Evolutionary conservation across 2,113 vertebrate genomes (phyloP).

Genomic region (Herpailurus yagouaroundi): DNA sequence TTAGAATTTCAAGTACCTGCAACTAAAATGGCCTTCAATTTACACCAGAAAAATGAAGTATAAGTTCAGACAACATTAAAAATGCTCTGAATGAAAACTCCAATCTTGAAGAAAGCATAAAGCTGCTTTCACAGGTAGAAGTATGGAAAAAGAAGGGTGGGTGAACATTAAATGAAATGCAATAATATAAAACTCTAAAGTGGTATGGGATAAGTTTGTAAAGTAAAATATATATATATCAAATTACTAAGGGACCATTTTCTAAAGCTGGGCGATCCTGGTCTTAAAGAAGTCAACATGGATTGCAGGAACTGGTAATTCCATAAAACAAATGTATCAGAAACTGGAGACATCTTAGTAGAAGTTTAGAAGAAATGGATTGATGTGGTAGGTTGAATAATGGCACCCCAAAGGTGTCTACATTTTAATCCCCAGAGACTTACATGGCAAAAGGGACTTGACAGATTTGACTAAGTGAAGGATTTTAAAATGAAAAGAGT

Average conservation of each 20-base stretch:
- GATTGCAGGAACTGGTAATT: neutral
- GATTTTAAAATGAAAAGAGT: neutral
- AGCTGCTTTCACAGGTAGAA: neutral
- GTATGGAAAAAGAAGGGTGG: neutral
- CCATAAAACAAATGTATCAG: neutral
- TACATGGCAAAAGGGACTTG: neutral
- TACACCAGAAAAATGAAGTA: neutral
- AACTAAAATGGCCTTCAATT: neutral
- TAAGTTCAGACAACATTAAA: neutral
- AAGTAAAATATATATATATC: neutral
- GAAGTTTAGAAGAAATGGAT: neutral
- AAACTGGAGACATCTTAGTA: neutral
- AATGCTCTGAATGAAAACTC: conserved; percentile 9
- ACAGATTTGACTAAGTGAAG: neutral
- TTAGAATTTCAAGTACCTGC: neutral
- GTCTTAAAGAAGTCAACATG: neutral
- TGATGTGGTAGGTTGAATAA: neutral
- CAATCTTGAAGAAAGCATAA: neutral
- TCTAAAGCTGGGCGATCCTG: neutral
- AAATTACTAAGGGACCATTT: neutral
- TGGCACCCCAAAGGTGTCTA: neutral
- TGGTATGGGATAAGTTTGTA: neutral
- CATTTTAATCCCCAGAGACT: neutral
- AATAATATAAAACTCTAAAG: neutral
- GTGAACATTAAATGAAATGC: neutral